Conservation (phyloP, 2,888 invertebrate genomes). For the Cheilosia urbana region DNA sequence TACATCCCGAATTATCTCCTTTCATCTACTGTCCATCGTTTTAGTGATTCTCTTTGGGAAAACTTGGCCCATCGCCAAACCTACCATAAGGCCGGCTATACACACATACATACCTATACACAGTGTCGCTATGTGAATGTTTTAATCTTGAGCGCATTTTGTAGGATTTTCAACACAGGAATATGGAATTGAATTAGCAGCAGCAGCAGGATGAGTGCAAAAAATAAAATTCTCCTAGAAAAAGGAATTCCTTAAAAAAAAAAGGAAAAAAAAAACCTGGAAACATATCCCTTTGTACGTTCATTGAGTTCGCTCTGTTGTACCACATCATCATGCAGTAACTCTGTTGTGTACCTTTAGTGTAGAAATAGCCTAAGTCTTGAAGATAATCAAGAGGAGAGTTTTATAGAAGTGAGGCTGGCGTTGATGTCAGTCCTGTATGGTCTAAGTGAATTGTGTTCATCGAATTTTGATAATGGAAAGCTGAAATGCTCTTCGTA, state of each 20-base stretch:
- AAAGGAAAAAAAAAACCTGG: neutral
- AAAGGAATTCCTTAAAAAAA: conserved; percentile 1
- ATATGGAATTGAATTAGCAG: conserved; percentile 66
- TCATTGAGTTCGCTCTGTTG: conserved; percentile 24
- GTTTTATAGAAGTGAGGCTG: neutral
- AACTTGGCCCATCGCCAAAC: conserved; percentile 49
- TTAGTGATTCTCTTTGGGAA: conserved; percentile 35
- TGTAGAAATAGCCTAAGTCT: conserved; percentile 36
- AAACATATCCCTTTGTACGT: conserved; percentile 39
- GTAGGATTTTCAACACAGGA: conserved; percentile 61
- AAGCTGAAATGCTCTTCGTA: conserved; percentile 43
- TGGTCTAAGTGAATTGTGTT: conserved; percentile 70
- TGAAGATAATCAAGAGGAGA: conserved; percentile 47
- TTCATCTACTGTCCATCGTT: conserved; percentile 27
- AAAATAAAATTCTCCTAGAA: conserved; percentile 8
- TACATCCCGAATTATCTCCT: neutral
- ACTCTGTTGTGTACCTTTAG: conserved; percentile 35
- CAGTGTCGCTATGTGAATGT: conserved; percentile 43
- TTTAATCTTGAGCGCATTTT: conserved; percentile 53
- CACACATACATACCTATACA: neutral
- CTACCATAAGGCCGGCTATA: conserved; percentile 19
- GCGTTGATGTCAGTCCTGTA: conserved; percentile 30
- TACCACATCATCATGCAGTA: conserved; percentile 51
- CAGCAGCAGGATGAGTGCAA: conserved; percentile 10
- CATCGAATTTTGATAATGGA: conserved; percentile 75